Evolutionary conservation across 2,113 vertebrate genomes (phyloP).

Genomic region (Rhinolophus sinicus): DNA sequence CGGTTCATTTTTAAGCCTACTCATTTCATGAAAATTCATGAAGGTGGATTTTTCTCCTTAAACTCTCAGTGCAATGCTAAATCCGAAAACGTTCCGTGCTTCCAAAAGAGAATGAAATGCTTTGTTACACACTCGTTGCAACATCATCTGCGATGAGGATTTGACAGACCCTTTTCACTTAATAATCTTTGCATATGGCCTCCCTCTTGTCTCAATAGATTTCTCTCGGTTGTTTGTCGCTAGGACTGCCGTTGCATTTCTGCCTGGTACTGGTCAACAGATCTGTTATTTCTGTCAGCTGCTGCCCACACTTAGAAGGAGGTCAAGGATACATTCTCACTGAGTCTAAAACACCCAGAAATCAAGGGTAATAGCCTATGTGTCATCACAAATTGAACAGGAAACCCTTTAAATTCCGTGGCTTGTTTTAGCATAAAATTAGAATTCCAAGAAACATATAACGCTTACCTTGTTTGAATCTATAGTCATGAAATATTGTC

Average conservation of each 20-base stretch:
- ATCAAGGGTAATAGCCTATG: fast-evolving
- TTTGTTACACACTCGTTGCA: not conserved
- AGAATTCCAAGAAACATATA: fast-evolving
- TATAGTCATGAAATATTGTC: too few species aligned
- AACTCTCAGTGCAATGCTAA: not conserved
- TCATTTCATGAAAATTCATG: not conserved
- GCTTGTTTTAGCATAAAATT: not conserved
- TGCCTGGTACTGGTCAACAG: not conserved
- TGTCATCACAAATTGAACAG: not conserved
- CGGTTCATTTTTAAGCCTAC: not conserved
- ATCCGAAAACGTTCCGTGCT: fast-evolving
- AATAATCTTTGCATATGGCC: not conserved
- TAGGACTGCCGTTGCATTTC: not conserved
- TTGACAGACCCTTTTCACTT: not conserved
- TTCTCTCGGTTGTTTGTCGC: not conserved
- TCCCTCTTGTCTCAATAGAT: not conserved
- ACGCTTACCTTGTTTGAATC: not conserved
- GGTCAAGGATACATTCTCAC: not conserved
- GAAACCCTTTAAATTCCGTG: not conserved
- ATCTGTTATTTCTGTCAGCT: not conserved
- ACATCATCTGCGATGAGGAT: not conserved
- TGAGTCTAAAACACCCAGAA: not conserved
- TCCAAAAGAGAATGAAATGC: not conserved
- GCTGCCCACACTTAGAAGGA: not conserved
- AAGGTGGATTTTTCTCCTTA: not conserved